Base-by-base conservation (phyloP, 2,113 vertebrate genomes). In the Pterocles gutturalis region DNA sequence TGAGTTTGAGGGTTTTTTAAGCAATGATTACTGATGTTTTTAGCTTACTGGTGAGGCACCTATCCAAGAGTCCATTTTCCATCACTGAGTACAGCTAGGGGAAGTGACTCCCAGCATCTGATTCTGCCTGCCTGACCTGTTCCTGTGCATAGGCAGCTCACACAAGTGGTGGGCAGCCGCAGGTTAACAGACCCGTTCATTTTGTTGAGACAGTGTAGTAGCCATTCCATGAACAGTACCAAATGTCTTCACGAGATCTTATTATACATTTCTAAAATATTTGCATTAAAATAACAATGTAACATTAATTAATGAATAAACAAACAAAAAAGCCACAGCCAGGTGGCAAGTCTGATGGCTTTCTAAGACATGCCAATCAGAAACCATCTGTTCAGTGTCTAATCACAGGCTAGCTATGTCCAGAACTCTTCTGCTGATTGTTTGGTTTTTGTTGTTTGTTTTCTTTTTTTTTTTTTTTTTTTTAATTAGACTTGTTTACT, bases 121-220 rank as follows among this genome's bases (percentile, higher is more conserved):
- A 28, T 46, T 93, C 41, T 57, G 21, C 41, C 36, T 53, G 21
- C 41, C 29, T 22, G 10, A n/a, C 7, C 34, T 57, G 24, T 25
- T 38, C 16, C 62, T 43, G 5, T 9, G 28, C 34, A 34, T 2
- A 11, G 18, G 20, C 48, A 66, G 15, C 13, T 17, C 41, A 66
- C 46, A 55, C 13, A 29, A 28, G n/a, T 0, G 1, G 7, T n/a
- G 4, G 9, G 46, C 12, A 14, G 41, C 18, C 1, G 0, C n/a
- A 34, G 46, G 17, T 15, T 38, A 48, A 29, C 6, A 5, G 14
- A 85, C 31, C 5, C n/a, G 26, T 22, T 38, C 11, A 6, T 53
- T 53, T 72, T n/a, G 16, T n/a, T 60, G 41, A 84, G 46, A 26
- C 9, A 57, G 25, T 34, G 34, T 7, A 14, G 9, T 17, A 66